These are phyloP conservation scores for Valencia hispanica DNA, from an alignment of 2,797 vertebrate species.

Conservation along the genomic window DNA sequence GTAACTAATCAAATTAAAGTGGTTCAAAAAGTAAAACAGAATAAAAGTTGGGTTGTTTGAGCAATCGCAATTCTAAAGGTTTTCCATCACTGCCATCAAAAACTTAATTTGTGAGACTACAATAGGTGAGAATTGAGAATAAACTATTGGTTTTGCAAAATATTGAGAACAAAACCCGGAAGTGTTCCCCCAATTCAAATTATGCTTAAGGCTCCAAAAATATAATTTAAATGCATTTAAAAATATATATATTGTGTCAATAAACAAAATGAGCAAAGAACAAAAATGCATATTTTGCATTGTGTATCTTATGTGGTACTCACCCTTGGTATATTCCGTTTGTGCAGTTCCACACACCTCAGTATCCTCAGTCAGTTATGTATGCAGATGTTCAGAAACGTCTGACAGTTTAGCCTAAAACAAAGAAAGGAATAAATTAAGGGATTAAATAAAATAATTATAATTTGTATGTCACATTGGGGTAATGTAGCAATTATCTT, in stretches of 20 bases:
- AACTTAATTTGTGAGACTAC: no score
- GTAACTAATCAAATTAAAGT: no score
- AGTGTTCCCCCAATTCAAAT: not conserved
- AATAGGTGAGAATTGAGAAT: not conserved
- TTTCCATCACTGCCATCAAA: no score
- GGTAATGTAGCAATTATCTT: not conserved
- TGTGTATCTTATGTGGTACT: slow-evolving; percentile 16
- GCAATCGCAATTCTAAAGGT: no score
- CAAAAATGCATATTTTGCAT: not conserved
- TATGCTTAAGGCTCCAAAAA: not conserved
- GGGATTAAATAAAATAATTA: no score
- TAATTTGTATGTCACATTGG: not conserved
- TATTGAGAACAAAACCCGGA: not conserved
- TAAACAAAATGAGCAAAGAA: not conserved
- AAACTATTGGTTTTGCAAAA: not conserved
- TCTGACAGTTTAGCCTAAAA: slow-evolving; percentile 29
- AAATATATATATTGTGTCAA: not conserved
- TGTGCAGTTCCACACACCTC: not conserved
- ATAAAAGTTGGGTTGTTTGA: no score
- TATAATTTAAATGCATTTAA: no score
- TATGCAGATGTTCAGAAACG: not conserved
- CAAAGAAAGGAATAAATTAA: not conserved
- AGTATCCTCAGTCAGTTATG: slow-evolving; percentile 1
- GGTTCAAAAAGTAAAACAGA: no score
- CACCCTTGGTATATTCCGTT: slow-evolving; percentile 23